phyloP scores from a whole-genome alignment of 2,113 vertebrate genomes.

The Takifugu bimaculatus region DNA sequence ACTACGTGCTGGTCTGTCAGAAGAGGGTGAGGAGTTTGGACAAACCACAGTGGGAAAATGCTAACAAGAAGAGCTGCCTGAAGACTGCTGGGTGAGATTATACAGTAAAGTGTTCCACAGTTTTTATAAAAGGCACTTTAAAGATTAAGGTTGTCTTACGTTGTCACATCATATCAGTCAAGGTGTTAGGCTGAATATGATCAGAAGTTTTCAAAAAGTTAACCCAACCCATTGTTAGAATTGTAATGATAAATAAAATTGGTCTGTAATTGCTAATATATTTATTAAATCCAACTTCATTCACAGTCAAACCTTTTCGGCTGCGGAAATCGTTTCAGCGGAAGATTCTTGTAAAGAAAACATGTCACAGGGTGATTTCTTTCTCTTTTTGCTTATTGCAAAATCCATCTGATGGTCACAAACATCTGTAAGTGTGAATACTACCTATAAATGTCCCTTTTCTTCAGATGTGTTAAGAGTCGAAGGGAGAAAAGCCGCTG shows the following conservation, averaged over 20 bases:
- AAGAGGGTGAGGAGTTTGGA: slow-evolving; percentile 69
- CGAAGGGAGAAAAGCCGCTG: not conserved
- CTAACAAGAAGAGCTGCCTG: slow-evolving; percentile 87
- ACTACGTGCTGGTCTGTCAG: slow-evolving; percentile 85
- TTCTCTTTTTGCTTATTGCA: not conserved
- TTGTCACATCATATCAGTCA: no score
- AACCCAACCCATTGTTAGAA: not conserved
- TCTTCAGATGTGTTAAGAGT: slow-evolving; percentile 32
- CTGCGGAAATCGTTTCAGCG: slow-evolving; percentile 31
- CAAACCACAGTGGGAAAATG: slow-evolving; percentile 66
- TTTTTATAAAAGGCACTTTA: not conserved
- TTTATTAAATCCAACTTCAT: slow-evolving; percentile 19
- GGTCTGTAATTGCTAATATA: no score
- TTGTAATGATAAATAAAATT: not conserved
- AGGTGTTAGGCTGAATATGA: no score
- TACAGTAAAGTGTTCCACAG: not conserved
- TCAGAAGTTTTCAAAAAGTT: not conserved
- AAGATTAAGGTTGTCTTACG: not conserved
- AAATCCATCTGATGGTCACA: not conserved
- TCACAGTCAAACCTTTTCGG: slow-evolving; percentile 53
- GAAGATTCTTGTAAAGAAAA: slow-evolving; percentile 32
- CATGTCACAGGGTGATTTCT: slow-evolving; percentile 44
- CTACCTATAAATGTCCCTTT: slow-evolving; percentile 6
- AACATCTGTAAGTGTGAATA: not conserved
- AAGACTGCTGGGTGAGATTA: slow-evolving; percentile 82